Base-by-base conservation (phyloP, 2,888 invertebrate genomes). In the Ennomos erosarius region DNA sequence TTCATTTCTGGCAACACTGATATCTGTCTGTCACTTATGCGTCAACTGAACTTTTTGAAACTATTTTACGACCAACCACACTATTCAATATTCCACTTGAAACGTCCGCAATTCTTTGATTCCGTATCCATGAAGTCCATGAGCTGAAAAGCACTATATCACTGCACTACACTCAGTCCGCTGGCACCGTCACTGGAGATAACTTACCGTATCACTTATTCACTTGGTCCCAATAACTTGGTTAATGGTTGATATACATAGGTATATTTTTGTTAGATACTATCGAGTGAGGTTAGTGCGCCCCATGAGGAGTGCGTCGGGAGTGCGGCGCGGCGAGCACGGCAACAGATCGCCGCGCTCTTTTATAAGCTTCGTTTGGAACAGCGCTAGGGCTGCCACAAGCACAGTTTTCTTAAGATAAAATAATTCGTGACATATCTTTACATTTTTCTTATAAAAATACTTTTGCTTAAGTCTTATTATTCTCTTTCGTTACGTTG, bases 121-220 rank as follows among this genome's bases (percentile, higher is more conserved):
- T 68, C 68, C 68, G 55, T 50, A 58, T 60, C 52, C 55, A 51
- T 26, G 56, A 54, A 50, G 56, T 58, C 62, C 62, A 55, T 55
- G 10, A 43, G 74, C 66, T 58, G 72, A 80, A 80, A 77, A 85
- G 82, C 91, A 90, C 91, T 89, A 78, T 82, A 76, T 84, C 87
- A 88, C 89, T 80, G 74, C 89, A 89, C 89, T 85, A 71, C 75
- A 82, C 89, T 90, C 90, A 88, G 81, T 88, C 84, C 87, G 82
- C 76, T 75, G 78, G 74, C 88, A 88, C 88, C 75, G 70, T 75
- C 84, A 82, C 85, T 62, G 68, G 65, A 78, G 79, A 83, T 75
- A 62, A 88, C 91, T 92, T 92, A 92, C 91, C 91, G 90, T 90
- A 81, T 88, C 91, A 92, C 91, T 90, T 81, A 80, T 84, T 86